Base-by-base conservation (phyloP, 2,888 invertebrate genomes). In the Cataglyphis livida region DNA sequence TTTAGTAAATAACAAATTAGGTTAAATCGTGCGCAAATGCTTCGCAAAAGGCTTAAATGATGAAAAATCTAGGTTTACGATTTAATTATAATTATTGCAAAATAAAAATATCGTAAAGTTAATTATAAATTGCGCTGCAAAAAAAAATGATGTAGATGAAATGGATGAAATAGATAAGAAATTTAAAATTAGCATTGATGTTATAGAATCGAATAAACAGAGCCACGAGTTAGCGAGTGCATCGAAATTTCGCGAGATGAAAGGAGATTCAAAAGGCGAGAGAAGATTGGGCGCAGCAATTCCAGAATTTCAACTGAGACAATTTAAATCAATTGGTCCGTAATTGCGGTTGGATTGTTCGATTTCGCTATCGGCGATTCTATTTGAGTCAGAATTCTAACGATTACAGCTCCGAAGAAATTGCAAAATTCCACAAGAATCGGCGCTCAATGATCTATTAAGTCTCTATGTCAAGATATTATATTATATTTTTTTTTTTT, bases 251-350 rank as follows among this genome's bases (percentile, higher is more conserved):
- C 6, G 54, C 12, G 21, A 38, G n/a, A 6, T 44, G 18, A 64
- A 35, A 61, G 38, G 57, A 25, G 65, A 82, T 28, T 71, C 28
- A 35, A 59, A 65, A 51, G 65, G 18, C 28, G 4, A 25, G 48
- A n/a, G 25, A 64, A 28, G 21, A 62, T 32, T 73, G 28, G 51
- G 25, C n/a, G 38, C 51, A 51, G 7, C 51, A 7, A 51, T 51
- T 51, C n/a, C 51, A 51, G 51, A 51, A 51, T 51, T 48, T 48
- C 62, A 35, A 38, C 32, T 84, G 68, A 74, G 65, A 70, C 75
- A 65, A 85, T 87, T 83, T 83, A 66, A 82, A 83, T 87, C 81
- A 87, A 87, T 83, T 75, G 78, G 48, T 3, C 35, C 57, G 65
- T 87, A 87, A 87, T 87, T 87, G 87, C 59, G 78, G 81, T 70